Percentiles rank a stretch among this genome's conserved stretches.
Evolutionary conservation across 2,888 invertebrate species (phyloP).

Genomic region (Malthinus flaveolus): DNA sequence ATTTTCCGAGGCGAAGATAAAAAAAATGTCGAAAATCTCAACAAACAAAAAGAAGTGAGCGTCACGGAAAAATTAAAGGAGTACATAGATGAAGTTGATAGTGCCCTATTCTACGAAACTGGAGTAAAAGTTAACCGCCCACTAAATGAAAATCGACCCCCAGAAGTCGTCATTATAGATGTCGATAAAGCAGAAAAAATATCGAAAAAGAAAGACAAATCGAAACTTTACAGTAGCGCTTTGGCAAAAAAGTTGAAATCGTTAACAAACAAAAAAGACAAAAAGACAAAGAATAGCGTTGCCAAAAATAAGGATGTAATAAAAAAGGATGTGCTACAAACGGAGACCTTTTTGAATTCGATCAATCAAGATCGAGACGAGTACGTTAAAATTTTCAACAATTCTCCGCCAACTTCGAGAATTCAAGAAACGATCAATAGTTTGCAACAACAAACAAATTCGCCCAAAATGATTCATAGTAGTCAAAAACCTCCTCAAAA

Average conservation of each 20-base stretch:
- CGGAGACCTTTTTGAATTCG: slow-evolving; percentile 29
- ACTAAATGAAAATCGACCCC: slow-evolving; percentile 32
- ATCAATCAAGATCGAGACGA: not conserved
- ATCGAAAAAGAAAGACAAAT: slow-evolving; percentile 38
- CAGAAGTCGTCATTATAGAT: slow-evolving; percentile 51
- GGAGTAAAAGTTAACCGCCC: slow-evolving; percentile 38
- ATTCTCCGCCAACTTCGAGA: slow-evolving; percentile 36
- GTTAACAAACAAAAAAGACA: slow-evolving; percentile 39
- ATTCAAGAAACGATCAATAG: too few relatives aligned
- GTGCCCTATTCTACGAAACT: slow-evolving; percentile 47
- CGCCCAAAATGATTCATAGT: slow-evolving; percentile 69
- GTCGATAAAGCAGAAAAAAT: slow-evolving; percentile 52
- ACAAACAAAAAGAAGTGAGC: slow-evolving; percentile 36
- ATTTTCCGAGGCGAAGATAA: slow-evolving; percentile 33
- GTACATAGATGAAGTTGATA: slow-evolving; percentile 50
- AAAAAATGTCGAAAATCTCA: slow-evolving; percentile 33
- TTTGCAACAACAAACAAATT: slow-evolving; percentile 43
- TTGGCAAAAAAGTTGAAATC: slow-evolving; percentile 29
- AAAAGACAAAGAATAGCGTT: slow-evolving; percentile 17
- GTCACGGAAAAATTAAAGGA: slow-evolving; percentile 48
- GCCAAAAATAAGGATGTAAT: too few relatives aligned
- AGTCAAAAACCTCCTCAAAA: slow-evolving; percentile 72
- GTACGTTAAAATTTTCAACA: not conserved
- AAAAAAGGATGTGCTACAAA: too few relatives aligned
- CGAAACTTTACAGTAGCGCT: slow-evolving; percentile 31